A percentile compares a stretch with the other conserved stretches of the same genome.
Conservation (phyloP, 2,888 invertebrate species). For the Drosophila fungiperda region DNA sequence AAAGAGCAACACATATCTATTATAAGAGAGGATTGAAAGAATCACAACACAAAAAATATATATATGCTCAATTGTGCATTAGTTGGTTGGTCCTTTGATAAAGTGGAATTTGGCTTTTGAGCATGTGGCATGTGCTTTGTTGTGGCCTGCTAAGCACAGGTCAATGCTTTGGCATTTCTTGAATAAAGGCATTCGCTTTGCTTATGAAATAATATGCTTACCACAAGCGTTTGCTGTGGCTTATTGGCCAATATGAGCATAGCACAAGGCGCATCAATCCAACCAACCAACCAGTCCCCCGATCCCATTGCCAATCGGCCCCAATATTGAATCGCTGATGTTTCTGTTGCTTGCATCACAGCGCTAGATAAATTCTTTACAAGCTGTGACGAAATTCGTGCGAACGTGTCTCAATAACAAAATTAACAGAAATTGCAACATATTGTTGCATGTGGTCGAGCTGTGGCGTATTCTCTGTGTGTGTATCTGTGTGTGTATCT, state of each 20-base stretch:
- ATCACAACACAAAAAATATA: background rate
- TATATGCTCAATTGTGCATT: conserved; percentile 31
- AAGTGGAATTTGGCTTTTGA: conserved; percentile 19
- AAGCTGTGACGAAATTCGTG: conserved; percentile 71
- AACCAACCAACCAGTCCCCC: conserved; percentile 27
- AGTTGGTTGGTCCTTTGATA: conserved; percentile 30
- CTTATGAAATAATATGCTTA: conserved; percentile 61
- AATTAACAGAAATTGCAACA: conserved; percentile 81
- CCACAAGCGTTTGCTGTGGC: conserved; percentile 76
- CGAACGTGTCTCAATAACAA: conserved; percentile 80
- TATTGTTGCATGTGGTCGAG: conserved; percentile 58
- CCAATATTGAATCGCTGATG: conserved; percentile 2
- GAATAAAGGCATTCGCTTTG: conserved; percentile 32
- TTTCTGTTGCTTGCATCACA: conserved; percentile 41
- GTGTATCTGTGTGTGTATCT: background rate
- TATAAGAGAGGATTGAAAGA: conserved; percentile 5
- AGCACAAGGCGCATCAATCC: conserved; percentile 53
- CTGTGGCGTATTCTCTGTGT: background rate
- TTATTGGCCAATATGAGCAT: conserved; percentile 49
- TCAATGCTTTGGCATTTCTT: conserved; percentile 47
- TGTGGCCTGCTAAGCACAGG: conserved; percentile 54
- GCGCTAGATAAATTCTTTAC: conserved; percentile 43
- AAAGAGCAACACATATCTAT: background rate
- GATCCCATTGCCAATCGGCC: conserved; percentile 10
- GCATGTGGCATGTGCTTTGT: conserved; percentile 54